Evolutionary conservation across 2,888 invertebrate genomes (phyloP).

Genomic region (Polydrusus pterygomalis): DNA sequence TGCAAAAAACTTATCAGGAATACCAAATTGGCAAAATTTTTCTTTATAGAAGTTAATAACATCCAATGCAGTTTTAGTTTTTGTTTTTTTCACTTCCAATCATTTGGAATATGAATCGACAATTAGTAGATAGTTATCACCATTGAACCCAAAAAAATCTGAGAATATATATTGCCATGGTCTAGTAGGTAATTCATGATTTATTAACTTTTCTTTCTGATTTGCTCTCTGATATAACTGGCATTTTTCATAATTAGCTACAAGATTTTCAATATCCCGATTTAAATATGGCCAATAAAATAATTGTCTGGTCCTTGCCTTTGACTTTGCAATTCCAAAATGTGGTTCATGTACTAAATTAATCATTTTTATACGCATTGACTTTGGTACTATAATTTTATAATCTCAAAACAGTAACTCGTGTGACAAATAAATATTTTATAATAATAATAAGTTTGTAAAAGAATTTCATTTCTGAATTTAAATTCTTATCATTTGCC

Average conservation of each 20-base stretch:
- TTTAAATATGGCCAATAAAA: constrained; percentile 25
- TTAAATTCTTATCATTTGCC: background rate
- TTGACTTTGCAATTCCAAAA: constrained; percentile 39
- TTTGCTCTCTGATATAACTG: too few relatives aligned
- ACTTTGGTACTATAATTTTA: too few relatives aligned
- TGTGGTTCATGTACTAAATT: constrained; percentile 25
- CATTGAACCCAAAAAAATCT: constrained; percentile 2
- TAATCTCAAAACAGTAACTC: too few relatives aligned
- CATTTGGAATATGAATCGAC: constrained; percentile 36
- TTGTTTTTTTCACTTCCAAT: constrained; percentile 32
- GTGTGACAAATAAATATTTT: too few relatives aligned
- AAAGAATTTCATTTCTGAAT: background rate
- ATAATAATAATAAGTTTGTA: too few relatives aligned
- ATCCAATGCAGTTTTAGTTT: constrained; percentile 17
- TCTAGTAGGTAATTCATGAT: constrained; percentile 7
- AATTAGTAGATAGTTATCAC: constrained; percentile 1
- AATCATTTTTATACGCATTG: too few relatives aligned
- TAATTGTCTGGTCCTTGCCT: constrained; percentile 28
- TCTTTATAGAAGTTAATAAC: constrained; percentile 38
- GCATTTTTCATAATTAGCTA: too few relatives aligned
- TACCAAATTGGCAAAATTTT: constrained; percentile 52
- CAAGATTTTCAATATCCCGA: too few relatives aligned
- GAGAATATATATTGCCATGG: constrained; percentile 2
- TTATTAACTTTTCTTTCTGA: too few relatives aligned
- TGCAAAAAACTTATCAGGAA: constrained; percentile 49